Conservation (phyloP, 2,888 invertebrate genomes). For the Ypsolopha scabrella region DNA sequence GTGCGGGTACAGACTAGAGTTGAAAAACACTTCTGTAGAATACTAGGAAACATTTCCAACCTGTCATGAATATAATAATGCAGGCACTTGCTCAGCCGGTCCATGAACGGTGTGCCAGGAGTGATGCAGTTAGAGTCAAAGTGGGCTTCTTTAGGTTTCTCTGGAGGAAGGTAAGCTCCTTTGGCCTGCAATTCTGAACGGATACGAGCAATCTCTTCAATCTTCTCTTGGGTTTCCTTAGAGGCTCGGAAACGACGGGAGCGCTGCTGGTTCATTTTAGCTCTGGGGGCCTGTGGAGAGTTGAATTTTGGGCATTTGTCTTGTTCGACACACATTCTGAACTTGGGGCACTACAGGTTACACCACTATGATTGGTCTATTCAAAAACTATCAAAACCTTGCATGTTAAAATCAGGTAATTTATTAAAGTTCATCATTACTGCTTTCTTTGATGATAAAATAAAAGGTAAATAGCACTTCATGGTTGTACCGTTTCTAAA, state of each 20-base stretch:
- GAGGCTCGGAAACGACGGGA: constrained; percentile 97
- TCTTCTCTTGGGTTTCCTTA: constrained; percentile 93
- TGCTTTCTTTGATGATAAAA: too few species aligned
- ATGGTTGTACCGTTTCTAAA: too few species aligned
- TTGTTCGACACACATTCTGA: too few species aligned
- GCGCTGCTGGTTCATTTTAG: constrained; percentile 99
- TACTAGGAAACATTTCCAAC: constrained; percentile 19
- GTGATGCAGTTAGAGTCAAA: constrained; percentile 99
- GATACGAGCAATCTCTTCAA: constrained; percentile 84
- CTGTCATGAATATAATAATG: constrained; percentile 90
- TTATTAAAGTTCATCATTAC: too few species aligned
- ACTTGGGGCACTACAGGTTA: too few species aligned
- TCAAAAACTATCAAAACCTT: too few species aligned
- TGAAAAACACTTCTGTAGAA: not conserved
- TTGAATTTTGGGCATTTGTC: too few species aligned
- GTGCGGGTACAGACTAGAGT: too few species aligned
- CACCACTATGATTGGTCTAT: too few species aligned
- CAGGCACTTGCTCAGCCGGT: constrained; percentile 85
- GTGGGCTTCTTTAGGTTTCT: constrained; percentile 91
- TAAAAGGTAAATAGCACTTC: too few species aligned
- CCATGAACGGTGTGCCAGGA: constrained; percentile 99
- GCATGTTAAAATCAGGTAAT: too few species aligned
- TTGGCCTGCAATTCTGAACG: constrained; percentile 78
- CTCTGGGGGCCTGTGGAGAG: constrained; percentile 84
- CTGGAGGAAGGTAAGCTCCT: constrained; percentile 84